Conservation (phyloP, 2,888 invertebrate species). For the Synanthedon vespiformis region DNA sequence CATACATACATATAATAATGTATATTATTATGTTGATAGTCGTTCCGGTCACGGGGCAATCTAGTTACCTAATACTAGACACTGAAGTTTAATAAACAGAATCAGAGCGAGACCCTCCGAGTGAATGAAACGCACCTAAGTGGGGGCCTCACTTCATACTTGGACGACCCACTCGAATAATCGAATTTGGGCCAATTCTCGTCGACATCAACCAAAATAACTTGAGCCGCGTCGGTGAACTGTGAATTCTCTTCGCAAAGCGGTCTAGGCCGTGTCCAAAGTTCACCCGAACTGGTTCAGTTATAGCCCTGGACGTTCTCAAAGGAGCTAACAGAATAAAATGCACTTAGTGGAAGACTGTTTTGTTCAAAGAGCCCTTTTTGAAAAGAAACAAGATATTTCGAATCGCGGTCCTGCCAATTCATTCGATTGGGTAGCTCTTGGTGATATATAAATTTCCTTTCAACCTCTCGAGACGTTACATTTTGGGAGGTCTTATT, state of each 20-base stretch:
- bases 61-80: background rate
- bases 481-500: background rate
- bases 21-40: background rate
- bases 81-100: slow-evolving; percentile 34
- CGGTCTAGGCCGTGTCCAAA: background rate
- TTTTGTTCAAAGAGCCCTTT: slow-evolving; percentile 38
- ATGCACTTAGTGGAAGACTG: slow-evolving; percentile 45
- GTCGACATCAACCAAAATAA: slow-evolving; percentile 20
- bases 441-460: background rate
- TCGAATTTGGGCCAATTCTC: slow-evolving; percentile 54
- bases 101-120: slow-evolving; percentile 22
- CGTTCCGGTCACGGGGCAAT: background rate
- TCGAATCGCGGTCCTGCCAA: slow-evolving; percentile 11
- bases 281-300: slow-evolving; percentile 18
- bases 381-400: slow-evolving; percentile 36
- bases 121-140: slow-evolving; percentile 30
- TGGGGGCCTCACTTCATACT: slow-evolving; percentile 31
- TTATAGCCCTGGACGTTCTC: slow-evolving; percentile 19
- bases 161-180: slow-evolving; percentile 36
- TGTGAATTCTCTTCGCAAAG: background rate
- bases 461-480: background rate
- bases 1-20: too few relatives aligned
- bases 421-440: background rate
- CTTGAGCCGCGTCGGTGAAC: slow-evolving; percentile 10
- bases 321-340: slow-evolving; percentile 47